phyloP scores from a whole-genome alignment of 2,888 invertebrate genomes.

The Hetaerina titia region DNA sequence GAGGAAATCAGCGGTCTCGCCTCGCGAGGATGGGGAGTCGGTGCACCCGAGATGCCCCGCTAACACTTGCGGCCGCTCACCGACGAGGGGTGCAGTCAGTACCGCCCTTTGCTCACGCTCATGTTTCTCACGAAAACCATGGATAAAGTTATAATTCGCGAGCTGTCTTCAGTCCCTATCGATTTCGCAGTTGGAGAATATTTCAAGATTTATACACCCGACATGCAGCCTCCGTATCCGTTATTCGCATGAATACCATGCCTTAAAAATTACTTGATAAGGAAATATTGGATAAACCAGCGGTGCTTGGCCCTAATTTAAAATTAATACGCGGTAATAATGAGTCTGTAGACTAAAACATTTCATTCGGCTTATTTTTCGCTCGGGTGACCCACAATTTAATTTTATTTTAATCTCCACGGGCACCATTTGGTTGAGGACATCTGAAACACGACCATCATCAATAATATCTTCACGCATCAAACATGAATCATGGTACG shows the following conservation, averaged over 20 bases:
- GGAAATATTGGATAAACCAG: neutral
- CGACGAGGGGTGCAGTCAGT: neutral
- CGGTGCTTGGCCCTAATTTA: neutral
- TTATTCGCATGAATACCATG: neutral
- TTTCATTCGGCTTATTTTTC: neutral
- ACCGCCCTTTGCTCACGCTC: conserved; percentile 2
- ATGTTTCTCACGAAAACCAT: neutral
- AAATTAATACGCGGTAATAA: neutral
- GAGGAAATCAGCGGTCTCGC: neutral
- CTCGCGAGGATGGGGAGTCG: neutral
- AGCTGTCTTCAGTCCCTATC: neutral
- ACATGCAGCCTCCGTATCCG: neutral
- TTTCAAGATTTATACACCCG: neutral
- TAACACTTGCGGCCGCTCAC: neutral
- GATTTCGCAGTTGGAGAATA: neutral
- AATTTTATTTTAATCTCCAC: neutral
- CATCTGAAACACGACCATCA: no score
- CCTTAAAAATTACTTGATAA: neutral
- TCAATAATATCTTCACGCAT: no score
- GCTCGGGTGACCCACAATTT: neutral
- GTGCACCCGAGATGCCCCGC: neutral
- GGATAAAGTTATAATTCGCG: neutral
- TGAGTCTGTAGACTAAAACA: neutral
- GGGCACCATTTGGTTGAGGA: no score
- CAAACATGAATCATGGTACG: neutral